Base-by-base conservation (phyloP, 1,140 invertebrate species). In the Brachionus koreanus region DNA sequence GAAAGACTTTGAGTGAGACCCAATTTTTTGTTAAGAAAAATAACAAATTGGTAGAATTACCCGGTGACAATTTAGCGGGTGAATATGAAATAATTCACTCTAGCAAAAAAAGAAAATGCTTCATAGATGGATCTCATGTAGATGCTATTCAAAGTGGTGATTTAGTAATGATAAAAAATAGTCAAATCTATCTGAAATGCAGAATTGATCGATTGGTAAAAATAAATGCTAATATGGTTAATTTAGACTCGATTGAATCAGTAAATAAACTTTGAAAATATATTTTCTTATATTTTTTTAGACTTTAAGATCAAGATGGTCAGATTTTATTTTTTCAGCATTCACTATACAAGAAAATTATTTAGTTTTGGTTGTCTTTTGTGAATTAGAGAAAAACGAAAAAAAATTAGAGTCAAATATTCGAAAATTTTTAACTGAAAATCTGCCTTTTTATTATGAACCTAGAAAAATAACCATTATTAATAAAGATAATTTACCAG, bases 131-230 rank as follows among this genome's bases (percentile, higher is more conserved):
- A 77, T 84, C 84, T 23, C 82, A 83, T 6, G 7, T 7, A 69
- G 10, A 65, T 4, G 35, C 91, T 87, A 87, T 92, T 84, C 87
- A 90, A 83, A 93, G 92, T 81, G 93, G 93, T 61, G 93, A 94
- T 86, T 82, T 91, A 69, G 92, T 87, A 16, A 83, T 84, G 72
- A 57, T 86, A 12, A 65, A 83, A 16, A 84, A 87, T 37, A 86
- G 87, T 76, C 89, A 89, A 5, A 87, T 93, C n/a, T 91, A 90
- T 84, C 93, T 91, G 84, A 88, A 90, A 84, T 91, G 91, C 10
- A 89, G 93, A 75, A 89, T 86, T 83, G 92, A 93, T 88, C 89
- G 90, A 83, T 86, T 91, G 46, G 88, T 94, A n/a, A 94, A 94
- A 88, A 88, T 92, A 86, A 91, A 92, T 87, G 93, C 93, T 2